A percentile compares a stretch with the other conserved stretches of the same genome.
Evolutionary conservation across 2,797 vertebrate genomes (phyloP).

Genomic region (Rhadinocentrus ornatus): DNA sequence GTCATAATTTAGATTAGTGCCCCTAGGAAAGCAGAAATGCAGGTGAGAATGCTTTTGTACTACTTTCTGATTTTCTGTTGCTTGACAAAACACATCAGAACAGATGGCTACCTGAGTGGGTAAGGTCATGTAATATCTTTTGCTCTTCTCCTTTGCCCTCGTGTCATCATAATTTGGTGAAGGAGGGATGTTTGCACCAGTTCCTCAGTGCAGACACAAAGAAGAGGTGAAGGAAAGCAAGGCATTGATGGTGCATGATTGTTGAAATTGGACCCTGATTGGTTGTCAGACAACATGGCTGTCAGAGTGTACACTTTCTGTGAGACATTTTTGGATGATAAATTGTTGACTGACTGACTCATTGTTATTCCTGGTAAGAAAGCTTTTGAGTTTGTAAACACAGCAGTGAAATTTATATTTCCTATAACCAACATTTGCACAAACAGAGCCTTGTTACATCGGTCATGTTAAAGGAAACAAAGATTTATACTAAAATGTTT

Average conservation of each 20-base stretch:
- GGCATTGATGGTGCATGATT: constrained; percentile 39
- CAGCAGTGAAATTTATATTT: constrained; percentile 10
- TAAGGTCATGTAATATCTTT: constrained; percentile 53
- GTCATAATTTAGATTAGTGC: constrained; percentile 20
- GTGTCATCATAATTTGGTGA: constrained; percentile 22
- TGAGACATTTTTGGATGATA: constrained; percentile 29
- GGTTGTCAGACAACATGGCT: constrained; percentile 37
- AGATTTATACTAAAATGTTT: too few relatives aligned
- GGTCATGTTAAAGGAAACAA: not conserved
- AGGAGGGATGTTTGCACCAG: constrained; percentile 23
- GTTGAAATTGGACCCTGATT: constrained; percentile 54
- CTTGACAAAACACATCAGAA: constrained; percentile 39
- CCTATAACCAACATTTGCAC: not conserved
- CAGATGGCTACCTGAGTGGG: constrained; percentile 44
- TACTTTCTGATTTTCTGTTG: constrained; percentile 15
- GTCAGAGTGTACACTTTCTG: constrained; percentile 28
- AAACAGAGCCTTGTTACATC: not conserved
- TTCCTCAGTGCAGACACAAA: constrained; percentile 32
- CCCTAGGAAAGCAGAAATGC: constrained; percentile 6
- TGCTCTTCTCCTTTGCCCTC: constrained; percentile 40
- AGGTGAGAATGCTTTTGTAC: not conserved
- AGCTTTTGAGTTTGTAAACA: constrained; percentile 28
- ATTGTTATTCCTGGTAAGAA: constrained; percentile 37
- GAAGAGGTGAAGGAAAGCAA: constrained; percentile 27
- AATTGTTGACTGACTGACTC: constrained; percentile 45